Base-by-base conservation (phyloP, 1,140 invertebrate species). In the Nixonia krombeini region DNA sequence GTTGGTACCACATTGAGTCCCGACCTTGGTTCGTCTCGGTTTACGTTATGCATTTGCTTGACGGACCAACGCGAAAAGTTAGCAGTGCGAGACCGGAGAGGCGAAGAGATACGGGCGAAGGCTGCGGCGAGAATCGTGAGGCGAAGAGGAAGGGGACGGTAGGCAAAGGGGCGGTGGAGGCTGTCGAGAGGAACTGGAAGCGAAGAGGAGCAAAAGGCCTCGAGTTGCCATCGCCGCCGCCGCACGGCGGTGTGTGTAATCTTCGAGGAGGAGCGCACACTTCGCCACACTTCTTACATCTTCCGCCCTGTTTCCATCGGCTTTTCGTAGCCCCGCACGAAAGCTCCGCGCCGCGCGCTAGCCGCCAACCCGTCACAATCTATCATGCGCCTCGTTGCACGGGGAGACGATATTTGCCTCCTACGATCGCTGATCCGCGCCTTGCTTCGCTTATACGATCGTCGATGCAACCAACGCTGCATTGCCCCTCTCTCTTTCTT, bases 231-330 rank as follows among this genome's bases (percentile, higher is more conserved):
- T n/a, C n/a, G n/a, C n/a, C n/a, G n/a, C n/a, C n/a, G n/a, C 51
- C 52, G 52, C 41, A 57, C 52, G 61, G 52, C 61, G 61, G 46
- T 52, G 52, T 52, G 62, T 53, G 49, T 53, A 58, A 65, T 65
- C 62, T 58, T 53, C 53, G 73, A 67, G 49, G 74, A 76, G 68
- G 61, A 61, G 56, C 69, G 71, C 71, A 61, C 63, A 69, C 64
- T 61, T 57, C 58, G 63, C 61, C 46, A 52, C 51, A 67, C 69
- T 72, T 74, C 74, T 74, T 75, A 65, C 73, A 72, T 75, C 71
- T 74, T 70, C 66, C 75, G 70, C 56, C 37, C 56, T 45, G 65
- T 68, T 73, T 68, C 59, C 71, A 66, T 61, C 64, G 50, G 61
- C 55, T 51, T 59, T 75, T 75, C 67, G 65, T 61, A 72, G 72